Conservation (phyloP, 2,797 vertebrate species). For the Rhincodon typus region DNA sequence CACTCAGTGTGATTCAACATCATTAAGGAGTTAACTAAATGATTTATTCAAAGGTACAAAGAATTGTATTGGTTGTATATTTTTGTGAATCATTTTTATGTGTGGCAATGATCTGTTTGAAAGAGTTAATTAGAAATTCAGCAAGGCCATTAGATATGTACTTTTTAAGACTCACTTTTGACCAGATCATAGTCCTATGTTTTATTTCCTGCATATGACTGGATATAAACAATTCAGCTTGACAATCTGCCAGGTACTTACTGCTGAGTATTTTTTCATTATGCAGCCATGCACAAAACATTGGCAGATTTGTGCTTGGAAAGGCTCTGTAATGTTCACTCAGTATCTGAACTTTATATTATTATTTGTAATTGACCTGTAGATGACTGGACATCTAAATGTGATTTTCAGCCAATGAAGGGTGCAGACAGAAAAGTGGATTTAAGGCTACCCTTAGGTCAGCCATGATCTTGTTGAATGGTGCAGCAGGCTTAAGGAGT, state of each 20-base stretch:
- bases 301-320: neutral
- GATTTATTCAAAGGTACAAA: neutral
- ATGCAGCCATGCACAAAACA: neutral
- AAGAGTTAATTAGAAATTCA: neutral
- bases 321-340: neutral
- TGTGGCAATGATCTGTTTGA: neutral
- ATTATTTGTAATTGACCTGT: too few species aligned
- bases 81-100: neutral
- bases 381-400: neutral
- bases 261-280: neutral
- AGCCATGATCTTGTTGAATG: neutral
- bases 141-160: neutral
- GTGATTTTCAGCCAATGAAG: neutral
- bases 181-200: neutral
- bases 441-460: neutral
- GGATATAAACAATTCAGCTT: neutral
- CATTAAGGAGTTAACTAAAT: neutral
- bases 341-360: neutral
- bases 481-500: neutral
- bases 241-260: neutral
- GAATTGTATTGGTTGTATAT: neutral
- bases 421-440: neutral
- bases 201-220: neutral
- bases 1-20: neutral
- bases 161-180: neutral